These are phyloP conservation scores for Melanotaenia parkinsoni DNA, from an alignment of 2,797 vertebrate genomes.

Conservation along the genomic window DNA sequence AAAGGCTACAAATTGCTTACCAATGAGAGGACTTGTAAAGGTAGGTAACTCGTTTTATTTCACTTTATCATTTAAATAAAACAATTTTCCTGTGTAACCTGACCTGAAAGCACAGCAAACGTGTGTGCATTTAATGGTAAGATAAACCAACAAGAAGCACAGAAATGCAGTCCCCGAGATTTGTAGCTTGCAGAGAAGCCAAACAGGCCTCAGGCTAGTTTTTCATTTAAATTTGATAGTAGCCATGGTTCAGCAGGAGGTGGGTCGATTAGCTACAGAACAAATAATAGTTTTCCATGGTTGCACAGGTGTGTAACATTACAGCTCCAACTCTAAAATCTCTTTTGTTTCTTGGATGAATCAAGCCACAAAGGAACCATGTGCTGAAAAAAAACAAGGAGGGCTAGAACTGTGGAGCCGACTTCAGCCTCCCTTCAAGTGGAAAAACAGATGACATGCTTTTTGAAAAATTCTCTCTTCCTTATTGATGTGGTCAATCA, in stretches of 20 bases:
- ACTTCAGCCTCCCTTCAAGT: slow-evolving; percentile 45
- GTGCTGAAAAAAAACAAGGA: slow-evolving; percentile 62
- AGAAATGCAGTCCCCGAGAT: background rate
- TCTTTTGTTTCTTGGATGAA: slow-evolving; percentile 51
- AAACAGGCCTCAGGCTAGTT: slow-evolving; percentile 51
- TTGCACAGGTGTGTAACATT: slow-evolving; percentile 77
- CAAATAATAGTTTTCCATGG: slow-evolving; percentile 68
- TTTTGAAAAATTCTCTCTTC: slow-evolving; percentile 53
- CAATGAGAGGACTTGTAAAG: slow-evolving; percentile 97
- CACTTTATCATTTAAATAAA: background rate
- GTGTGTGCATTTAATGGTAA: background rate
- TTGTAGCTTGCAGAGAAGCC: slow-evolving; percentile 26
- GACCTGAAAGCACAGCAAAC: background rate
- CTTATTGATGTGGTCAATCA: slow-evolving; percentile 77
- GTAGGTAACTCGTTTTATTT: slow-evolving; percentile 66
- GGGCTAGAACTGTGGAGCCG: slow-evolving; percentile 46
- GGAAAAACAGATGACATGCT: slow-evolving; percentile 75
- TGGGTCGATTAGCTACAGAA: slow-evolving; percentile 62
- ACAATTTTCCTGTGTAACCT: background rate
- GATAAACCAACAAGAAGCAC: slow-evolving; percentile 8
- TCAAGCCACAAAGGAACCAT: slow-evolving; percentile 66
- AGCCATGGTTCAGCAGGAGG: slow-evolving; percentile 67
- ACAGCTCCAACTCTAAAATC: slow-evolving; percentile 53
- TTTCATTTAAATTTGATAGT: slow-evolving; percentile 61
- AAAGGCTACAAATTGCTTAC: slow-evolving; percentile 98